Conservation (phyloP, 64 coral and sea anemone species). For the Pocillopora damicornis region DNA sequence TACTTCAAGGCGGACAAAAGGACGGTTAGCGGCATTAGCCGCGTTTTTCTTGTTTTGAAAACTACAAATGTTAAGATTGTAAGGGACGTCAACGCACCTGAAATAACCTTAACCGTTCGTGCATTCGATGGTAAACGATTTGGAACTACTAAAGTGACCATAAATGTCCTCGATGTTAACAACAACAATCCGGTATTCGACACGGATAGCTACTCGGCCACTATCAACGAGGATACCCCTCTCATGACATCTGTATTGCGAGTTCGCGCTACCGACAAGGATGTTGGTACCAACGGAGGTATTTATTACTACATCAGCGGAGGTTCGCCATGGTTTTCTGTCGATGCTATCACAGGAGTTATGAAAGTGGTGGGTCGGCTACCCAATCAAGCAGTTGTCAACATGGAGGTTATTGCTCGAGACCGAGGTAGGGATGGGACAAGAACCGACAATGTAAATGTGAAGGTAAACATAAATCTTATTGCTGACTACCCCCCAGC, state of each 20-base stretch:
- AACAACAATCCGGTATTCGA: conserved; percentile 54
- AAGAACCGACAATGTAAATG: background rate
- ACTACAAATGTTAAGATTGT: conserved; percentile 56
- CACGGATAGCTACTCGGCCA: conserved; percentile 1
- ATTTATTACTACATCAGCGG: conserved; percentile 58
- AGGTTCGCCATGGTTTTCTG: conserved; percentile 41
- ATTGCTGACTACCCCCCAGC: conserved; percentile 36
- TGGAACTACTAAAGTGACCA: conserved; percentile 54
- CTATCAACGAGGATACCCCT: conserved; percentile 41
- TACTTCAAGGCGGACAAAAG: conserved; percentile 57
- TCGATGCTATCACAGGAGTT: conserved; percentile 79
- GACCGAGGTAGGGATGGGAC: conserved; percentile 45
- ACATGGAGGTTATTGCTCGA: conserved; percentile 37
- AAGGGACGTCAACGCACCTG: conserved; percentile 49
- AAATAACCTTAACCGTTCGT: conserved; percentile 67
- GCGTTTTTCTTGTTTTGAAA: conserved; percentile 69
- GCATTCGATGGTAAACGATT: conserved; percentile 39
- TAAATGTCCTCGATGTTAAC: conserved; percentile 64
- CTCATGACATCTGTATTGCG: conserved; percentile 50
- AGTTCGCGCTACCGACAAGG: conserved; percentile 69
- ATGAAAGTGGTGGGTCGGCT: conserved; percentile 60
- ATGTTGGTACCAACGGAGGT: conserved; percentile 71
- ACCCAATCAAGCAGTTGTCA: background rate
- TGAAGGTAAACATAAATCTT: conserved; percentile 19
- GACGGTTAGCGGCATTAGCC: background rate